Base-by-base conservation (phyloP, 2,797 vertebrate genomes). In the Prunella strophiata region DNA sequence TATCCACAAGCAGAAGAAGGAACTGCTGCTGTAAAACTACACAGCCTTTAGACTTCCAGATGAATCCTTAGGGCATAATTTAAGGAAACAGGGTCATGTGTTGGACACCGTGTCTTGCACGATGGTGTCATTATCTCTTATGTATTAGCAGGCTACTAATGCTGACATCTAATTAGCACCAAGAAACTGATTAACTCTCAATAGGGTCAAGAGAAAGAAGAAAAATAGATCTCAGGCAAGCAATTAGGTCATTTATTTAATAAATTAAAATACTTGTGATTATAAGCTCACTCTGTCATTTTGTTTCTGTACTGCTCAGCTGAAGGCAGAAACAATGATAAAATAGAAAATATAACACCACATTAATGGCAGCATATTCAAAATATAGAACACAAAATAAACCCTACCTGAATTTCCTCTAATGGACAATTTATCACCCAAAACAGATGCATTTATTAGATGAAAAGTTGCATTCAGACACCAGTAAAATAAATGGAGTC, bases 201-300 rank as follows among this genome's bases (percentile, higher is more conserved):
- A 68, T 92, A 97, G 96, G 95, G 93, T 96, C 96, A 96, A 84
- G 84, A 91, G 89, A 95, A 95, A 95, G 90, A 91, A 93, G 72
- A 93, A 93, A 96, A 96, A 95, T 96, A 94, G 80, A 95, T 95
- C 93, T 97, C 92, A 93, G 94, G 91, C 52, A 92, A 95, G 81
- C 96, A 97, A 96, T 94, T 97, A 97, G 95, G 93, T 97, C 90
- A 96, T 90, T 96, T 97, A 96, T 94, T 97, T 91, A 97, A 97
- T 97, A 96, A 97, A 97, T 96, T 96, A 94, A 96, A 97, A 96
- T 96, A 93, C 90, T 96, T 89, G 59, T 89, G 83, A 77, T 91
- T 95, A 94, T 91, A 95, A 92, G 90, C 91, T 92, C 92, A 91
- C 79, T 85, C 75, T 62, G 92, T 85, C 79, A 79, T 34, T 78